Evolutionary conservation across 2,113 vertebrate genomes (phyloP).

Genomic region (Mormyrus lacerda): DNA sequence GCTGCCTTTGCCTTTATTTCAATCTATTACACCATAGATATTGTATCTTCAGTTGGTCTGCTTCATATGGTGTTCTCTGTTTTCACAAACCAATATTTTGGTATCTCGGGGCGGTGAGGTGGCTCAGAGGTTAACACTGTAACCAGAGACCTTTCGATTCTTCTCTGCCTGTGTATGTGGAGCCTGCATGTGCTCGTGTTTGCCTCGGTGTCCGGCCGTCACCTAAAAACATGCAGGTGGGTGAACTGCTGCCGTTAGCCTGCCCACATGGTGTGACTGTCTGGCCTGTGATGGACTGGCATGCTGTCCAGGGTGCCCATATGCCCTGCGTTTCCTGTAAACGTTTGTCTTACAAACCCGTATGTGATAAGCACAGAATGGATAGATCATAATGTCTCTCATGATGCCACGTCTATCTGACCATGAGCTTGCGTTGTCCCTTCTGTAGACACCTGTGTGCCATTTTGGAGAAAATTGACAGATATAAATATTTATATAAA

Average conservation of each 20-base stretch:
- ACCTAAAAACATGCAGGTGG: neutral
- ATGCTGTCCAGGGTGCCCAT: neutral
- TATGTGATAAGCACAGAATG: neutral
- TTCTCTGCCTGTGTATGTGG: neutral
- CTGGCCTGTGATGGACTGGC: neutral
- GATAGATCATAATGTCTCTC: neutral
- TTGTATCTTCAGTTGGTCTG: neutral
- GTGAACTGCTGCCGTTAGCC: neutral
- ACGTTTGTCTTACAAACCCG: neutral
- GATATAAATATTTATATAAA: neutral
- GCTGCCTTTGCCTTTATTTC: neutral
- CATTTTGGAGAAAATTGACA: neutral
- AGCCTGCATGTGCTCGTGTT: neutral
- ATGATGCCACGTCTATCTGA: neutral
- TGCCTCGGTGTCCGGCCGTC: neutral
- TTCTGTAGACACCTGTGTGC: neutral
- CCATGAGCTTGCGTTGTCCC: neutral
- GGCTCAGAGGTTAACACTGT: neutral
- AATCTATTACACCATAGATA: neutral
- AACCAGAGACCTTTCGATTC: neutral
- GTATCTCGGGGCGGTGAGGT: neutral
- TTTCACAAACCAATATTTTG: neutral
- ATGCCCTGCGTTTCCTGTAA: neutral
- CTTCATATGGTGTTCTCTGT: neutral
- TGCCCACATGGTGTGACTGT: neutral